Evolutionary conservation across 1,140 invertebrate genomes (phyloP).

Genomic region (Wiebesia pumilae): DNA sequence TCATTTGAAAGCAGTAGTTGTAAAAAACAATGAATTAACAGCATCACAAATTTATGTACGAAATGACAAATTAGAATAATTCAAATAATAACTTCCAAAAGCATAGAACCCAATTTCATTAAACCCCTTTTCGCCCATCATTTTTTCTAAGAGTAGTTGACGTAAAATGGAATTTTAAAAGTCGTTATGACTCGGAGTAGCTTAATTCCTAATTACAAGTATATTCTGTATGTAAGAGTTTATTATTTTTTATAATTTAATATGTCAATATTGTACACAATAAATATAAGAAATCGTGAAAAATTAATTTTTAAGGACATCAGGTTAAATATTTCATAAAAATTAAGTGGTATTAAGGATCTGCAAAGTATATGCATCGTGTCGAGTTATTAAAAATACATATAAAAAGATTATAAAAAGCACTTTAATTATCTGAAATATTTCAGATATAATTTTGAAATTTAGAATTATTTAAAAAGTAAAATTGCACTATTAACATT

Average conservation of each 20-base stretch:
- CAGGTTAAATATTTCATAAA: neutral
- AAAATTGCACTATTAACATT: neutral
- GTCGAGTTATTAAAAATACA: neutral
- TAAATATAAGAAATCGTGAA: neutral
- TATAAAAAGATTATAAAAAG: neutral
- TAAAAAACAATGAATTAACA: no score
- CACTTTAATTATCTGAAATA: no score
- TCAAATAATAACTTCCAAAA: no score
- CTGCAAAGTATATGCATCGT: no score
- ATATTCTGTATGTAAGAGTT: neutral
- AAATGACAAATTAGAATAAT: no score
- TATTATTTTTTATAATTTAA: neutral
- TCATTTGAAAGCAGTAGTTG: no score
- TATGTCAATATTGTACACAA: neutral
- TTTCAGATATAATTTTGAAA: neutral
- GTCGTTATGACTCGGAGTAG: neutral
- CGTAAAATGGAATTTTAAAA: slow-evolving; percentile 20
- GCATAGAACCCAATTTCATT: no score
- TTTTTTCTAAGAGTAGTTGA: slow-evolving; percentile 3
- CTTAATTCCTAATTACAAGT: slow-evolving; percentile 9
- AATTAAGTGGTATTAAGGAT: no score
- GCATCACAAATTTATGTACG: no score
- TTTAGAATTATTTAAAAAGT: neutral
- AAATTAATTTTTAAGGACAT: neutral
- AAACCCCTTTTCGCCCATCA: neutral